Base-by-base conservation (phyloP, 2,113 vertebrate species). In the Percina caprodes region DNA sequence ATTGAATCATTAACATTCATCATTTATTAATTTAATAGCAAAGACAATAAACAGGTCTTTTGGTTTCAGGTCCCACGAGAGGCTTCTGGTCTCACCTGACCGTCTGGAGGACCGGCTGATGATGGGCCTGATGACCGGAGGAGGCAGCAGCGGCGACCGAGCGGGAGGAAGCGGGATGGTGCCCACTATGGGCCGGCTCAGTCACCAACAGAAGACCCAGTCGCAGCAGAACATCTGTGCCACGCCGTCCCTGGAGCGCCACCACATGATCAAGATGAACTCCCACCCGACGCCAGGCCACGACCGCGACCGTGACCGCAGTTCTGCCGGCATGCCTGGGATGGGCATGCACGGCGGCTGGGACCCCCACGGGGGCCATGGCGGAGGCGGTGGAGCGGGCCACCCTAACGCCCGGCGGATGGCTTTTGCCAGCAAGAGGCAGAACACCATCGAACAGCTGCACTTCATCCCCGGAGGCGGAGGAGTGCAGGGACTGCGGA, bases 401-500 rank as follows among this genome's bases (percentile, higher is more conserved):
- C 95, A 94, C 79, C 92, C 87, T 73, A 94, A 77, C 39, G 86
- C 94, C 8, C 89, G 95, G 0, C 89, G 96, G 74, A 96, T 96
- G 82, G 96, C 97, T 18, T 98, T 97, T 55, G 96, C 96, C 80
- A 88, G 63, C 80, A 96, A 96, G 90, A 93, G 96, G 68, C 97
- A 98, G 93, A 96, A 95, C 93, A 97, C 96, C 79, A 94, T 97
- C 63, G 97, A 98, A 92, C 96, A 97, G 91, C 95, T 98, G 79
- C 96, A 97, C 89, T 97, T 96, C 90, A 95, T 97, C 77, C 97
- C 97, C 0, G 97, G 96, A 0, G 97, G 95, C 30, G 94, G 92
- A 9, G 89, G 94, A 84, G 86, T 90, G 33, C 93, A 94, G 82
- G 91, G 89, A 90, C 91, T 86, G 92, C 95, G 96, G 91, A 97